phyloP scores from a whole-genome alignment of 2,113 vertebrate species.

The Emydura subglobosa region DNA sequence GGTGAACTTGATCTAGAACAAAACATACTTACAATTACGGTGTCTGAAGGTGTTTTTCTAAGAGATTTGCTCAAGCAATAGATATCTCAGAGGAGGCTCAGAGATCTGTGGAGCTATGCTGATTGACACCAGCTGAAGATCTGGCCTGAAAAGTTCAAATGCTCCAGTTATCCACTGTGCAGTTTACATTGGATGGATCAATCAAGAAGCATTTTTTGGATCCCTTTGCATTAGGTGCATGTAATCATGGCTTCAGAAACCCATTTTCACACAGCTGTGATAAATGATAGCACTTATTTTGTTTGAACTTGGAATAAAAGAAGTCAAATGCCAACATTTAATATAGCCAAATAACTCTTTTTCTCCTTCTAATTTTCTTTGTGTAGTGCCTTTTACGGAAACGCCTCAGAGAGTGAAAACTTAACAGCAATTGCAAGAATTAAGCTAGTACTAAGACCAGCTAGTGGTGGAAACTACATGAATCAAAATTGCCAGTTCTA shows the following conservation, averaged over 20 bases:
- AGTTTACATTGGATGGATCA: neutral
- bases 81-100: neutral
- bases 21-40: neutral
- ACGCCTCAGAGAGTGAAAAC: neutral
- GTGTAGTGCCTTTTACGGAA: neutral
- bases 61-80: fast-evolving
- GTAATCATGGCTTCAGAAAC: neutral
- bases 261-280: neutral
- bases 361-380: neutral
- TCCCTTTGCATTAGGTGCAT: neutral
- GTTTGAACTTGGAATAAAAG: neutral
- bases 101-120: neutral
- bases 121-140: neutral
- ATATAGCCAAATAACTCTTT: neutral
- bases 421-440: neutral
- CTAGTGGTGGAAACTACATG: neutral
- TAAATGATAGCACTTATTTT: neutral
- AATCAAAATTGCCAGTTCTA: neutral
- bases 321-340: neutral
- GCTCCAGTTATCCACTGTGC: neutral
- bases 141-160: neutral
- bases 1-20: neutral
- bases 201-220: neutral
- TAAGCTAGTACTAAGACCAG: neutral
- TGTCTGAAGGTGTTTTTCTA: neutral